Base-by-base conservation (phyloP, 2,113 vertebrate genomes). In the Eolophus roseicapilla region DNA sequence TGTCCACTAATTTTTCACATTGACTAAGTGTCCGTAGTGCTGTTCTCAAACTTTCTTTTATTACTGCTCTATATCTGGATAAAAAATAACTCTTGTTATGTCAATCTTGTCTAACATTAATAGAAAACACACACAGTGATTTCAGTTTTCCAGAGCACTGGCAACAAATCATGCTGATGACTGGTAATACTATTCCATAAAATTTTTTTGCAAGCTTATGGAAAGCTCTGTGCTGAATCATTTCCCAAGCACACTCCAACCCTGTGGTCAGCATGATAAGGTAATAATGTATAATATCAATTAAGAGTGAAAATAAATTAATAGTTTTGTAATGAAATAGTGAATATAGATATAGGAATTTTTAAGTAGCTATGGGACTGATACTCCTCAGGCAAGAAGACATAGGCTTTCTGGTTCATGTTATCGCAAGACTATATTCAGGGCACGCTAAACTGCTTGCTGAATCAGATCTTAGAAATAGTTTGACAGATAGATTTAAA, bases 401-500 rank as follows among this genome's bases (percentile, higher is more conserved):
- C 90, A 92, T 13, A 44, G 9, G 55, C 78, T 85, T 89, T 94
- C 64, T 78, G 49, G 55, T 78, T 83, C 14, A 23, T 46, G 39
- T 75, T 87, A 78, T 91, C 86, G 82, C 65, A 86, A 81, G 43
- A 71, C 29, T 44, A 55, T 47, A 78, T 71, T 64, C 57, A 82
- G 29, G 39, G 52, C 53, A 90, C 90, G 85, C 27, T 43, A 80
- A 92, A 86, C 80, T 68, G 64, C 75, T 92, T 76, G 53, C 53
- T 90, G 90, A 86, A 92, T 90, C 80, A 88, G 78, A 96, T 90
- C 75, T 69, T 52, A 76, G 63, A 41, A 87, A 47, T 1, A 78
- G 33, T 73, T 84, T 89, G 77, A 79, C 43, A 93, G 44, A 69
- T 19, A 35, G 44, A 23, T 78, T 83, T 92, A 64, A 78, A 84